These are phyloP conservation scores for Columba livia DNA, from an alignment of 2,113 vertebrate species.

Conservation along the genomic window DNA sequence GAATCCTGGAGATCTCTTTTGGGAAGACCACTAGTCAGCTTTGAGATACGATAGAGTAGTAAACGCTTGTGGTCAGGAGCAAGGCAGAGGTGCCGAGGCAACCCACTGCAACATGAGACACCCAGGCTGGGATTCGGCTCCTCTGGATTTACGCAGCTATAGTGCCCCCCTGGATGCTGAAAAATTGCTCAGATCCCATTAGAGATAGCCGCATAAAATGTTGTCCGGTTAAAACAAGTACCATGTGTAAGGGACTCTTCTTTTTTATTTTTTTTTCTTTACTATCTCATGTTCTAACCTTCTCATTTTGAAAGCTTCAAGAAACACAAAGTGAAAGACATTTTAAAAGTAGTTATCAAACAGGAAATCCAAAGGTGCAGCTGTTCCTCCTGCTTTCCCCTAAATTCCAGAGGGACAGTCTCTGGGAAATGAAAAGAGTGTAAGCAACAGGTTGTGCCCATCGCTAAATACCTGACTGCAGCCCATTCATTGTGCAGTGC, in stretches of 20 bases:
- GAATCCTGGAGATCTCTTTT: no score
- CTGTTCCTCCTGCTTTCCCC: not conserved
- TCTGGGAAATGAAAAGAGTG: not conserved
- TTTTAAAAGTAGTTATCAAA: not conserved
- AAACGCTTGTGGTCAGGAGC: no score
- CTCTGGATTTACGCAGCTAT: not conserved
- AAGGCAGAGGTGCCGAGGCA: no score
- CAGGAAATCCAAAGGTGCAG: not conserved
- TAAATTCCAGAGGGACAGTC: not conserved
- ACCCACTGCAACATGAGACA: no score
- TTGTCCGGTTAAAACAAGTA: not conserved
- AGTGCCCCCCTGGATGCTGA: no score
- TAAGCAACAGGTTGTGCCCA: not conserved
- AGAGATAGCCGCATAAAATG: not conserved
- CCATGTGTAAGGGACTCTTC: not conserved
- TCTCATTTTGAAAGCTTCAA: not conserved
- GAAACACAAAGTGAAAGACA: not conserved
- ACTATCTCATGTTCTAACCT: not conserved
- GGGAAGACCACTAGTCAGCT: not conserved
- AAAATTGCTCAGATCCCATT: no score
- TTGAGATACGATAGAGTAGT: not conserved
- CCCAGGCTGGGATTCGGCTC: no score
- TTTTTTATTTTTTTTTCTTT: no score
- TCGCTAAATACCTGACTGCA: no score
- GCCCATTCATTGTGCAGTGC: no score